Evolutionary conservation across 2,888 invertebrate species (phyloP).

Genomic region (Azorinus chamasolen): DNA sequence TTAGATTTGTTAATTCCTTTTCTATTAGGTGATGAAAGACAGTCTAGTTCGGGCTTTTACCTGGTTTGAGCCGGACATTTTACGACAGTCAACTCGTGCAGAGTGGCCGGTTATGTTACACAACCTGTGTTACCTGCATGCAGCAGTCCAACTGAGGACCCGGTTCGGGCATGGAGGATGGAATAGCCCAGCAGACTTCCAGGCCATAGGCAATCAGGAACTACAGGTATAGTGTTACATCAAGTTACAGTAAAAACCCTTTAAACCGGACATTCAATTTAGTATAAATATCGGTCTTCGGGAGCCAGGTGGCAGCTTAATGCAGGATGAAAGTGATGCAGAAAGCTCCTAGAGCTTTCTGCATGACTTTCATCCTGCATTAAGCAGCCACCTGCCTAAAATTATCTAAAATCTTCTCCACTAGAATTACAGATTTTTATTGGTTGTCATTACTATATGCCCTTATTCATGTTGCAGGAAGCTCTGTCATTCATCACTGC

Average conservation of each 20-base stretch:
- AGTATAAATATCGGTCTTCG: too few species aligned
- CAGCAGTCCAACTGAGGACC: slow-evolving; percentile 83
- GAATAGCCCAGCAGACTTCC: slow-evolving; percentile 82
- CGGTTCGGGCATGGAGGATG: slow-evolving; percentile 84
- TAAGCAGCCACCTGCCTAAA: too few species aligned
- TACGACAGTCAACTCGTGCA: slow-evolving; percentile 79
- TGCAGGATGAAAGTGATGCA: too few species aligned
- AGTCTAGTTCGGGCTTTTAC: slow-evolving; percentile 82
- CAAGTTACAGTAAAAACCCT: too few species aligned
- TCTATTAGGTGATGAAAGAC: slow-evolving; percentile 83
- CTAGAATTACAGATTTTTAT: too few species aligned
- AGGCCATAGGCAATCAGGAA: slow-evolving; percentile 79
- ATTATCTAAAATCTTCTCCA: too few species aligned
- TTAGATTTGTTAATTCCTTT: too few species aligned
- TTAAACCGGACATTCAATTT: too few species aligned
- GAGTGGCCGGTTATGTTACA: slow-evolving; percentile 86
- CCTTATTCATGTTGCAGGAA: slow-evolving; percentile 71
- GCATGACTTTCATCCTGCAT: too few species aligned
- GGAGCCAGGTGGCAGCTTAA: too few species aligned
- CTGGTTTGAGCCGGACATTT: slow-evolving; percentile 83
- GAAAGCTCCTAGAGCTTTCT: too few species aligned
- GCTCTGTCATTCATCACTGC: slow-evolving; percentile 74
- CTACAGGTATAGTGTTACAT: slow-evolving; percentile 67
- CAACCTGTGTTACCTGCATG: slow-evolving; percentile 86
- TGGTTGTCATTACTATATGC: too few species aligned